A percentile compares a stretch with the other conserved stretches of the same genome.
phyloP scores from a whole-genome alignment of 1,140 invertebrate genomes.

The Helicoverpa zea region DNA sequence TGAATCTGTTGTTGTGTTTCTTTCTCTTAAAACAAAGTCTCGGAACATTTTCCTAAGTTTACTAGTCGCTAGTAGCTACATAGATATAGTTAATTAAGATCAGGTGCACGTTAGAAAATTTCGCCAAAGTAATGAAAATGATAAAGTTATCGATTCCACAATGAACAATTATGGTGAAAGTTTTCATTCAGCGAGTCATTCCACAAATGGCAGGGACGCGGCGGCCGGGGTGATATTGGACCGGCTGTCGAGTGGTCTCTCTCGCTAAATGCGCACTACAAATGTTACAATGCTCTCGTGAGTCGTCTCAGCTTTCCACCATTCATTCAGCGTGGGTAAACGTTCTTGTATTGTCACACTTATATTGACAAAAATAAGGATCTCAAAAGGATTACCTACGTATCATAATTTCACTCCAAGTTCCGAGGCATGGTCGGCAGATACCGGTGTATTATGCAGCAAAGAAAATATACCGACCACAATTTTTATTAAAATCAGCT shows the following conservation, averaged over 20 bases:
- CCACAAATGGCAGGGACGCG: slow-evolving; percentile 20
- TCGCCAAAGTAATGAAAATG: neutral
- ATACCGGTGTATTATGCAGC: too few species aligned
- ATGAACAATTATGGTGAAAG: slow-evolving; percentile 29
- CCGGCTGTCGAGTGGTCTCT: slow-evolving; percentile 44
- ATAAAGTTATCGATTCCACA: slow-evolving; percentile 25
- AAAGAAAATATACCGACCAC: too few species aligned
- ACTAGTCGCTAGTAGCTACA: too few species aligned
- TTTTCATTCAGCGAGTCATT: slow-evolving; percentile 44
- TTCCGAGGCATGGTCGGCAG: too few species aligned
- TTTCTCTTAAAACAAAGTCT: neutral
- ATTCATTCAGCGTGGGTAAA: slow-evolving; percentile 42
- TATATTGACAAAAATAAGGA: too few species aligned
- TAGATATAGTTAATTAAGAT: too few species aligned
- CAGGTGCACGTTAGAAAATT: too few species aligned
- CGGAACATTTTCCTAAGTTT: too few species aligned
- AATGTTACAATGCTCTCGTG: slow-evolving; percentile 49
- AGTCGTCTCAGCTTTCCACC: slow-evolving; percentile 49
- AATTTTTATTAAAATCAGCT: neutral
- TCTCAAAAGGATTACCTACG: too few species aligned
- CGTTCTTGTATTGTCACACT: neutral
- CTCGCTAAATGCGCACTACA: slow-evolving; percentile 54
- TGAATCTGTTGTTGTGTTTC: neutral
- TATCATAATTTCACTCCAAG: too few species aligned
- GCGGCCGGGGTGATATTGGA: slow-evolving; percentile 36